Percentiles rank a stretch among this genome's conserved stretches.
These are phyloP conservation scores for Pardalotus punctatus DNA, from an alignment of 2,113 vertebrate genomes.

Conservation along the genomic window DNA sequence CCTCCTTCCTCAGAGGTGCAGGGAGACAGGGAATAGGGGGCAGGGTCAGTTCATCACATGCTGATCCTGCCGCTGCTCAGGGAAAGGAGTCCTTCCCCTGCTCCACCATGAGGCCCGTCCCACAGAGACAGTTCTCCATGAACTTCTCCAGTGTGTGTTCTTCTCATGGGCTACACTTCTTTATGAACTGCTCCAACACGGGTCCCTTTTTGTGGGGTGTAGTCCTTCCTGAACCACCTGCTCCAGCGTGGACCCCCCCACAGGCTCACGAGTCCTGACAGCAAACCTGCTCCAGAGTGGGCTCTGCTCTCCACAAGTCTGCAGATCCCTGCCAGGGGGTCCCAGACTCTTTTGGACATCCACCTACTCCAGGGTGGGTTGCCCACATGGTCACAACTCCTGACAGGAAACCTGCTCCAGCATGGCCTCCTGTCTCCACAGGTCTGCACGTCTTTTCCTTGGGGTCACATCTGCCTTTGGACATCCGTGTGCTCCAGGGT, in stretches of 20 bases:
- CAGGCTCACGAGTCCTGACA: neutral
- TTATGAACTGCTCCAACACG: neutral
- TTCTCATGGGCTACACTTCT: neutral
- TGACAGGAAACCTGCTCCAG: neutral
- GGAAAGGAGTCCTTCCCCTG: neutral
- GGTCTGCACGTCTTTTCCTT: neutral
- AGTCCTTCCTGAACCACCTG: neutral
- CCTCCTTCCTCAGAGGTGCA: neutral
- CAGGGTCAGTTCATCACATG: fast-evolving
- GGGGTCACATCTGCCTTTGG: neutral
- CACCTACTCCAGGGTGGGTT: fast-evolving
- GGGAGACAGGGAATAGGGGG: neutral
- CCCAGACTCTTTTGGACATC: too few species aligned
- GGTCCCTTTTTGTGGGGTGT: fast-evolving
- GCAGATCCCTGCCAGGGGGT: neutral
- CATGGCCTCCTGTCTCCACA: neutral
- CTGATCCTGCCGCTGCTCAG: neutral
- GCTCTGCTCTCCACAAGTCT: neutral
- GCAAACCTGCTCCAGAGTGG: neutral
- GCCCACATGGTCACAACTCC: neutral
- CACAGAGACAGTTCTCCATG: too few species aligned
- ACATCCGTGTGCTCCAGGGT: neutral
- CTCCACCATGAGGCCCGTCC: neutral
- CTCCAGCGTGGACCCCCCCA: neutral
- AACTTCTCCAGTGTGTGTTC: neutral